Percentiles rank a stretch among this genome's conserved stretches.
Evolutionary conservation across 1,140 invertebrate genomes (phyloP).

Genomic region (Sitobion miscanthi): DNA sequence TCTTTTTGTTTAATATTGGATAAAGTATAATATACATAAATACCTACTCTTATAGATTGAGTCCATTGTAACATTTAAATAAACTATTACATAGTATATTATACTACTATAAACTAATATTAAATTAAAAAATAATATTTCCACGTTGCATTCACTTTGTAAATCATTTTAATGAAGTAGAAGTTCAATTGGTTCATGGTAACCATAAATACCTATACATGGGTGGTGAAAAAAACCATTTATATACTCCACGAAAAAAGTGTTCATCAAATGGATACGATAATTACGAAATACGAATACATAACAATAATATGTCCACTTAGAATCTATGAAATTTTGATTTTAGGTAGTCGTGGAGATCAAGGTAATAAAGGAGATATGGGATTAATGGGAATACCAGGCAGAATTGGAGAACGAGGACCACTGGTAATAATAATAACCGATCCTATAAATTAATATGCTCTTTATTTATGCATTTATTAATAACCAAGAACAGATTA

Average conservation of each 20-base stretch:
- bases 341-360: constrained; percentile 71
- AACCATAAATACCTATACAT: background rate
- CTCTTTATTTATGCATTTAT: background rate
- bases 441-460: background rate
- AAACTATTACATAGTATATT: background rate
- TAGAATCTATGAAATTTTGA: background rate
- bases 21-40: background rate
- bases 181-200: background rate
- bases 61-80: background rate
- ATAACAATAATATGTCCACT: background rate
- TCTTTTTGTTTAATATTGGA: background rate
- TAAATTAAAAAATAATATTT: background rate
- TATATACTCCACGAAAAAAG: background rate
- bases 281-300: background rate
- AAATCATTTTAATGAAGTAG: background rate
- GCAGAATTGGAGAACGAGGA: constrained; percentile 72
- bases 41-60: background rate
- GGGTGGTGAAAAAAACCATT: background rate
- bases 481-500: constrained; percentile 25
- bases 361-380: constrained; percentile 75
- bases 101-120: background rate
- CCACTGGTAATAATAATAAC: constrained; percentile 43
- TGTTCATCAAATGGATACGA: too few species aligned
- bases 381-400: constrained; percentile 73
- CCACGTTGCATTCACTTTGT: background rate